Conservation (phyloP, 2,888 invertebrate genomes). For the Agrenia bidenticulata region DNA sequence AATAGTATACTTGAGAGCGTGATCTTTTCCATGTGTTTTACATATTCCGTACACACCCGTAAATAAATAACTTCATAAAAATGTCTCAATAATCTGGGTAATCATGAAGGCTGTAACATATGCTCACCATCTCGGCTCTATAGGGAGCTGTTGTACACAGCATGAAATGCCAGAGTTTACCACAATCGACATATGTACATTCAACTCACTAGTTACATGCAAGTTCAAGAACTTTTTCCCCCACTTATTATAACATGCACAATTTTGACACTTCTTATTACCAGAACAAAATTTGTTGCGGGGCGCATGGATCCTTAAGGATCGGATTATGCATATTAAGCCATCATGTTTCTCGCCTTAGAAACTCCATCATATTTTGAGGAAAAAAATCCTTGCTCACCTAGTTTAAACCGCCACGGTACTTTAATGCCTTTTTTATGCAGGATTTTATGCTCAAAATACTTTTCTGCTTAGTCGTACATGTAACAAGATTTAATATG, state of each 20-base stretch:
- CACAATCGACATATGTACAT: no score
- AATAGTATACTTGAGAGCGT: not conserved
- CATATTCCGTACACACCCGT: slow-evolving; percentile 9
- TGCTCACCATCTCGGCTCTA: no score
- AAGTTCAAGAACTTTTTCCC: not conserved
- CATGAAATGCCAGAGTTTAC: no score
- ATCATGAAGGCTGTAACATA: slow-evolving; percentile 15
- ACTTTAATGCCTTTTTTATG: no score
- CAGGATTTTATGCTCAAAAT: not conserved
- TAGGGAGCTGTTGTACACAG: no score
- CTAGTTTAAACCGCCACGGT: not conserved
- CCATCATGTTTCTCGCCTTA: no score
- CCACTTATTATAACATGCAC: slow-evolving; percentile 16
- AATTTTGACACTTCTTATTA: slow-evolving; percentile 39
- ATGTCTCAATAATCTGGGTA: slow-evolving; percentile 41
- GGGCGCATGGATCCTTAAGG: slow-evolving; percentile 12
- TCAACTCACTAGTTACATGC: no score
- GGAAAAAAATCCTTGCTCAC: slow-evolving; percentile 11
- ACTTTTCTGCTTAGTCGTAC: slow-evolving; percentile 5
- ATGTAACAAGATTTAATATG: not conserved
- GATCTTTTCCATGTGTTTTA: slow-evolving; percentile 11
- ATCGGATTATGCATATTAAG: slow-evolving; percentile 4
- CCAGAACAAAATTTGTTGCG: slow-evolving; percentile 32
- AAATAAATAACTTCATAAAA: slow-evolving; percentile 40
- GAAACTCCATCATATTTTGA: no score